Base-by-base conservation (phyloP, 2,797 vertebrate genomes). In the Melanotaenia nigrans region DNA sequence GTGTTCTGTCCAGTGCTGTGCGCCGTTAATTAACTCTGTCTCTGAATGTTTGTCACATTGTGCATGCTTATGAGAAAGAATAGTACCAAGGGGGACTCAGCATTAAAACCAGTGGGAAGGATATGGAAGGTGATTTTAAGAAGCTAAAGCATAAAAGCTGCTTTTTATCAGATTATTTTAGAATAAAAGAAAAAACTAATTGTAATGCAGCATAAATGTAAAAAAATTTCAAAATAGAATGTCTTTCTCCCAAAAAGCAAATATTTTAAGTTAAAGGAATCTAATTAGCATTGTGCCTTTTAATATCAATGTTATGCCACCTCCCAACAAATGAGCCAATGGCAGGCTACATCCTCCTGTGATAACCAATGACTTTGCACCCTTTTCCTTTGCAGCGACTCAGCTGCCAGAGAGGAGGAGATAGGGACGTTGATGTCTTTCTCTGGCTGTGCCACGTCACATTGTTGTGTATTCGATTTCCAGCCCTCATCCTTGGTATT, bases 1-100 rank as follows among this genome's bases (percentile, higher is more conserved):
- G 16, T 20, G 63, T 74, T 85, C 79, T 49, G 68, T 87, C 87
- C 84, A 84, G 74, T 35, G 65, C 84, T 89, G 77, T 75, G 83
- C 69, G 76, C 84, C 81, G 87, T 92, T 94, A 93, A 94, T 94
- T 93, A 93, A 91, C 89, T 89, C 76, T 30, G 67, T 85, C 79
- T 85, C 65, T 1, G 57, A 85, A 83, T 68, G 78, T 83, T 85
- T 77, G 77, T 79, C 89, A 79, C 89, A 89, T 89, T 85, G 75
- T 82, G 81, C 66, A 79, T 74, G 82, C 85, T 82, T 90, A 87
- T 90, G 83, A 85, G 87, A 90, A 81, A 82, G 75, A 49, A 74
- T 81, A 83, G 84, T 87, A 87, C 78, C 73, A 68, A 87, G 78
- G 85, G 78, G 65, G 69, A 30, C 45, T 25, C 18, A 22, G 77